A percentile compares a stretch with the other conserved stretches of the same genome.
phyloP scores from a whole-genome alignment of 2,888 invertebrate species.

The Aspidiotus rigidus region DNA sequence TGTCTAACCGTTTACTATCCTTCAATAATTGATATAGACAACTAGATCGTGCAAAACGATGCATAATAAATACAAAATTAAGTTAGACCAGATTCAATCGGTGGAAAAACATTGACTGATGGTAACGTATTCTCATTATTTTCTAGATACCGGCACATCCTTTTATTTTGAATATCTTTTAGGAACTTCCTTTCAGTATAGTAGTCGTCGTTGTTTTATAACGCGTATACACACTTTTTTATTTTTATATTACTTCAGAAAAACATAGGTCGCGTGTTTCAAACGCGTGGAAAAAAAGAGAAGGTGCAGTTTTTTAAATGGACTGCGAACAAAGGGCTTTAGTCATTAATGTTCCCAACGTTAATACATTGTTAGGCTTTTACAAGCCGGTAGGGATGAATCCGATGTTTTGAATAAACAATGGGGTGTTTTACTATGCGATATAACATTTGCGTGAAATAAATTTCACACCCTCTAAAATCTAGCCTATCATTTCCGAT shows the following conservation, averaged over 20 bases:
- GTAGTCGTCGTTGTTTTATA: too few relatives aligned
- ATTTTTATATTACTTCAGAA: not conserved
- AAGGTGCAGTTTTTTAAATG: slow-evolving; percentile 1
- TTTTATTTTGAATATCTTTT: too few relatives aligned
- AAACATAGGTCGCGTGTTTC: not conserved
- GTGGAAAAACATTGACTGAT: too few relatives aligned
- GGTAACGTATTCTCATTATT: too few relatives aligned
- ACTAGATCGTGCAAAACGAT: too few relatives aligned
- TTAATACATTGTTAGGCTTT: slow-evolving; percentile 27
- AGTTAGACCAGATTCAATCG: too few relatives aligned
- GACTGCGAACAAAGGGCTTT: slow-evolving; percentile 18
- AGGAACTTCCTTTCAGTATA: too few relatives aligned
- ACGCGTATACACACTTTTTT: too few relatives aligned
- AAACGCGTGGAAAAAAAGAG: not conserved
- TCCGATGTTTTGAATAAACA: slow-evolving; percentile 27
- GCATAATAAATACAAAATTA: too few relatives aligned
- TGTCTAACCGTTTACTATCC: slow-evolving; percentile 2
- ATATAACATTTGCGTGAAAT: slow-evolving; percentile 24
- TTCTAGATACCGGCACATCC: too few relatives aligned
- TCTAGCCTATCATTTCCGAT: slow-evolving; percentile 29
- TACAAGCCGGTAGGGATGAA: slow-evolving; percentile 25
- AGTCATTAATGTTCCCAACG: slow-evolving; percentile 21
- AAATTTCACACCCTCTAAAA: slow-evolving; percentile 31
- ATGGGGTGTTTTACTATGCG: slow-evolving; percentile 16
- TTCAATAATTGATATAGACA: not conserved